Conservation (phyloP, 2,797 vertebrate genomes). For the Scyliorhinus canicula region DNA sequence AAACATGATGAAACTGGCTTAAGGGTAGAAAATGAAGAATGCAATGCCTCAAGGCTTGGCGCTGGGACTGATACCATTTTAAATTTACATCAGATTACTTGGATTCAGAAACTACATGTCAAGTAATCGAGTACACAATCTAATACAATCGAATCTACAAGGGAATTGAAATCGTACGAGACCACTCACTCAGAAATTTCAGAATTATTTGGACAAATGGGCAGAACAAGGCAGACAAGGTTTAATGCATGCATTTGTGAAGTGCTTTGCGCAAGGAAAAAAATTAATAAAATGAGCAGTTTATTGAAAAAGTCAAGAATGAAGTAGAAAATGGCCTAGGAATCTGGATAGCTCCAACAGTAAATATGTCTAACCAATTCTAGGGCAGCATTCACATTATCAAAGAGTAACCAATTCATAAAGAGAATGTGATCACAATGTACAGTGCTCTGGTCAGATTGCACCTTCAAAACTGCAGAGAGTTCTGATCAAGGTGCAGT, state of each 20-base stretch:
- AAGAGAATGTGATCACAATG: background rate
- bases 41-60: background rate
- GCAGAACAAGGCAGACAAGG: background rate
- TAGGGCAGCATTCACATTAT: background rate
- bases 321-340: background rate
- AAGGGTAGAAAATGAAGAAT: background rate
- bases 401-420: background rate
- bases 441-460: background rate
- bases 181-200: background rate
- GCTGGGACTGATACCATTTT: background rate
- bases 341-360: background rate
- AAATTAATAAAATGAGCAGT: background rate
- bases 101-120: background rate
- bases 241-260: background rate
- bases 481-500: background rate
- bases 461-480: background rate
- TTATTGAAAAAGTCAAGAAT: background rate
- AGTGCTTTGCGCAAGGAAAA: too few species aligned
- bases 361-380: background rate
- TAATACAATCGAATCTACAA: background rate
- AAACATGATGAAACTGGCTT: background rate
- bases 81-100: background rate
- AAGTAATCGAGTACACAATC: background rate
- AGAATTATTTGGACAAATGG: background rate
- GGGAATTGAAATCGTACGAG: background rate